Percentiles rank a stretch among this genome's conserved stretches.
These are phyloP conservation scores for Temnothorax ravouxi DNA, from an alignment of 2,888 invertebrate species.

Conservation along the genomic window DNA sequence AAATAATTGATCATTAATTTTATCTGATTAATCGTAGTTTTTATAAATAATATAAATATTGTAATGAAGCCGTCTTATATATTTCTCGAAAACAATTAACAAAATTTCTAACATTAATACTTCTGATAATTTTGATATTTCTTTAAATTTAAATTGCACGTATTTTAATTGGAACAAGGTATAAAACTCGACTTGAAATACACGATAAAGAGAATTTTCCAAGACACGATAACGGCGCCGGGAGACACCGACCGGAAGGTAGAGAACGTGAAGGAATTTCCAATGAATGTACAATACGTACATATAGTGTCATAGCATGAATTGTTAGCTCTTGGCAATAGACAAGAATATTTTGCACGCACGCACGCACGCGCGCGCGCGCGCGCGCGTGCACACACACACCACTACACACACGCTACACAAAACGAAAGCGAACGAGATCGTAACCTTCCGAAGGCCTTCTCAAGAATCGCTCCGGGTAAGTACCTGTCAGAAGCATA, in stretches of 20 bases:
- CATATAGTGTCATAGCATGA: background rate
- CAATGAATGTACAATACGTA: constrained; percentile 19
- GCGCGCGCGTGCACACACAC: background rate
- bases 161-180: background rate
- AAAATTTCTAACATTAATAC: constrained; percentile 11
- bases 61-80: background rate
- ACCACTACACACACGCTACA: background rate
- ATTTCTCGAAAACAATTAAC: constrained; percentile 7
- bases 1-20: background rate
- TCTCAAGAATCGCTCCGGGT: constrained; percentile 33
- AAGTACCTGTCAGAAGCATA: constrained; percentile 29
- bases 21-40: background rate
- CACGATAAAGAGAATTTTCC: background rate
- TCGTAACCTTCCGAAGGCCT: constrained; percentile 59
- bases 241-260: background rate
- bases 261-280: constrained; percentile 36
- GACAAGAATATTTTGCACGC: constrained; percentile 35
- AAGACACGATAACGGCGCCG: background rate
- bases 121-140: background rate
- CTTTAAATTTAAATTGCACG: background rate
- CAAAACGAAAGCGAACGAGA: constrained; percentile 46
- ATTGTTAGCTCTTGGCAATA: constrained; percentile 39
- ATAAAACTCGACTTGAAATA: background rate
- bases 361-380: background rate
- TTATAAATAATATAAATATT: background rate